Evolutionary conservation across 2,888 invertebrate genomes (phyloP).

Genomic region (Hemistola chrysoprasaria): DNA sequence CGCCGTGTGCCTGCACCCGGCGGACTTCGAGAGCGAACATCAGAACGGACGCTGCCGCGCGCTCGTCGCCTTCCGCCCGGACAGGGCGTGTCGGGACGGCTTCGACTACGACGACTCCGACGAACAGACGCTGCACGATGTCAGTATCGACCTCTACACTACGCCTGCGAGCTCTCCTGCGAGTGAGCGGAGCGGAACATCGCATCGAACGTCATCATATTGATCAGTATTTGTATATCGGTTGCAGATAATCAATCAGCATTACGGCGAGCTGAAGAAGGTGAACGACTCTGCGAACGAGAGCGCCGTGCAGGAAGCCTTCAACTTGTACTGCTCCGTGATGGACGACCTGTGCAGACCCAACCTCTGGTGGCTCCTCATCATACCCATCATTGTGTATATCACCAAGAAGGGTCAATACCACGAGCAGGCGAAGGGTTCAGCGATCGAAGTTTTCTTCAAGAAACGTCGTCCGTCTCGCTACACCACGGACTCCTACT

Average conservation of each 20-base stretch:
- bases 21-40: not conserved
- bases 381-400: slow-evolving; percentile 3
- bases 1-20: not conserved
- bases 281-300: slow-evolving; percentile 1
- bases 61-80: not conserved
- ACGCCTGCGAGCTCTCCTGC: too few species aligned
- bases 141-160: not conserved
- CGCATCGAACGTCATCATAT: too few species aligned
- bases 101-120: not conserved
- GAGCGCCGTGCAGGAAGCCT: slow-evolving; percentile 1
- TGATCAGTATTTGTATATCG: too few species aligned
- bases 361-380: slow-evolving; percentile 8
- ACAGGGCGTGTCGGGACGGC: not conserved
- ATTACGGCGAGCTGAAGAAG: not conserved
- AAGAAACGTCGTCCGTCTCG: not conserved
- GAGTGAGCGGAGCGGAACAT: too few species aligned
- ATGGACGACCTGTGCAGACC: slow-evolving; percentile 8
- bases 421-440: slow-evolving; percentile 2
- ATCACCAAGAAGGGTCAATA: not conserved
- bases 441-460: slow-evolving; percentile 5
- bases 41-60: not conserved
- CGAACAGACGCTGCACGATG: not conserved
- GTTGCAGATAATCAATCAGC: slow-evolving; percentile 1
- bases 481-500: too few species aligned
- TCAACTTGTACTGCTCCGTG: not conserved